phyloP scores from a whole-genome alignment of 1,140 invertebrate species.

The Acromyrmex echinatior region DNA sequence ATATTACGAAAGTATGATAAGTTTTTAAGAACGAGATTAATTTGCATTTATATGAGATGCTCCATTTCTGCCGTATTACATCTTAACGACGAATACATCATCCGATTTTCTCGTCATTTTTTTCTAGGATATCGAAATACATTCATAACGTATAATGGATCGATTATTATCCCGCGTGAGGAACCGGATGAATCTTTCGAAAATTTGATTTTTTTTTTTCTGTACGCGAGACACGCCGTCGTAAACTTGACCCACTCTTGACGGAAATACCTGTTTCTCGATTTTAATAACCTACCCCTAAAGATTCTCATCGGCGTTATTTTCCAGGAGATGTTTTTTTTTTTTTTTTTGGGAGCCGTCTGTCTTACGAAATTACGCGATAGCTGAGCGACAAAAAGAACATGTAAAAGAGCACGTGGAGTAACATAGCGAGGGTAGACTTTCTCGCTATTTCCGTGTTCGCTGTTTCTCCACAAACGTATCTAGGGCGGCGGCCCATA shows the following conservation, averaged over 20 bases:
- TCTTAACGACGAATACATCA: slow-evolving; percentile 23
- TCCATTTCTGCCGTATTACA: not conserved
- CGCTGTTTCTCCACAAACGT: slow-evolving; percentile 54
- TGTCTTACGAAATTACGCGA: slow-evolving; percentile 59
- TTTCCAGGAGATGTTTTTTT: not conserved
- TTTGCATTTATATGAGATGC: slow-evolving; percentile 13
- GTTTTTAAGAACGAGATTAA: slow-evolving; percentile 22
- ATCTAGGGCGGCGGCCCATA: slow-evolving; percentile 61
- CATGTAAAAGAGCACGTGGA: not conserved
- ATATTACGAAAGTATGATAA: slow-evolving; percentile 12
- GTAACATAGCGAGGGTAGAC: slow-evolving; percentile 3
- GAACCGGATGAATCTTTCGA: not conserved
- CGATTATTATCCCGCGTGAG: not conserved
- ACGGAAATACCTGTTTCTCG: slow-evolving; percentile 52
- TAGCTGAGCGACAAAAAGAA: slow-evolving; percentile 19
- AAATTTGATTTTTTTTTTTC: slow-evolving; percentile 36
- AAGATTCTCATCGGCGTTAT: slow-evolving; percentile 19
- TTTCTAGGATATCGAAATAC: not conserved
- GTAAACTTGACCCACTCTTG: slow-evolving; percentile 73
- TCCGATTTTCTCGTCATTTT: not conserved
- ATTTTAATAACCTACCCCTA: slow-evolving; percentile 49
- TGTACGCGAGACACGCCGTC: too few species aligned
- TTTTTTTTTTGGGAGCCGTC: not conserved
- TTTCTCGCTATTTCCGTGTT: slow-evolving; percentile 61
- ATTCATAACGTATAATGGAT: not conserved